Evolutionary conservation across 2,888 invertebrate species (phyloP).

Genomic region (Tridacna crocea): DNA sequence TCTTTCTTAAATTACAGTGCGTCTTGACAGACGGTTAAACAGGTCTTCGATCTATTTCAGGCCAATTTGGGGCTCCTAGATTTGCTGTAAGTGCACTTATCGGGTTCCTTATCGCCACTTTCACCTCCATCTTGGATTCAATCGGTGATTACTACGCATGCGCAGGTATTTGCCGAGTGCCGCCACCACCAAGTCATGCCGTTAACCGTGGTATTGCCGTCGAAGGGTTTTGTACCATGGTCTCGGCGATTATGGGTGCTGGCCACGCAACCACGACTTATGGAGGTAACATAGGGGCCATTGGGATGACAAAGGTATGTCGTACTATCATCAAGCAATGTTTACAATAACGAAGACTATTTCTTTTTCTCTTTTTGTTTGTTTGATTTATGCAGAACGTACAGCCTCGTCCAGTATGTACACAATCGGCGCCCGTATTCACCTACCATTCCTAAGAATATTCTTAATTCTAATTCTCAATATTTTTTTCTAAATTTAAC

Average conservation of each 20-base stretch:
- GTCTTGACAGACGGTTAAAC: too few relatives aligned
- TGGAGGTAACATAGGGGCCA: conserved; percentile 95
- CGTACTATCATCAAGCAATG: background rate
- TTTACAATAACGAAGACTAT: background rate
- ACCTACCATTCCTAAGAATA: too few relatives aligned
- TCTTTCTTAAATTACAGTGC: too few relatives aligned
- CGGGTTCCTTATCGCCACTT: conserved; percentile 68
- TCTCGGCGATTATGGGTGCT: conserved; percentile 93
- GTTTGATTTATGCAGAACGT: too few relatives aligned
- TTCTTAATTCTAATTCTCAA: too few relatives aligned
- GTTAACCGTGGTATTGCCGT: conserved; percentile 90
- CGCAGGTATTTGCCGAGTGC: conserved; percentile 88
- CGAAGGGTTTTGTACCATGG: conserved; percentile 92
- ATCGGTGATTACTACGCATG: conserved; percentile 95
- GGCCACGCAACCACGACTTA: conserved; percentile 95
- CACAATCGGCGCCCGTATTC: too few relatives aligned
- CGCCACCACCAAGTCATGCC: conserved; percentile 92
- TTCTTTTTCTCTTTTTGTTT: background rate
- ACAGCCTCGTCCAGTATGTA: background rate
- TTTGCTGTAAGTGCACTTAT: conserved; percentile 64
- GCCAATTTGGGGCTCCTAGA: conserved; percentile 70
- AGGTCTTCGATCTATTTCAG: conserved; percentile 40
- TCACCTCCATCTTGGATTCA: conserved; percentile 75
- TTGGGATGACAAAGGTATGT: conserved; percentile 92
- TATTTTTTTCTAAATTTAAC: too few relatives aligned